Evolutionary conservation across 2,888 invertebrate species (phyloP), one percentile per base, ranked within the genome.

Genomic region (Campoletis raptor): DNA sequence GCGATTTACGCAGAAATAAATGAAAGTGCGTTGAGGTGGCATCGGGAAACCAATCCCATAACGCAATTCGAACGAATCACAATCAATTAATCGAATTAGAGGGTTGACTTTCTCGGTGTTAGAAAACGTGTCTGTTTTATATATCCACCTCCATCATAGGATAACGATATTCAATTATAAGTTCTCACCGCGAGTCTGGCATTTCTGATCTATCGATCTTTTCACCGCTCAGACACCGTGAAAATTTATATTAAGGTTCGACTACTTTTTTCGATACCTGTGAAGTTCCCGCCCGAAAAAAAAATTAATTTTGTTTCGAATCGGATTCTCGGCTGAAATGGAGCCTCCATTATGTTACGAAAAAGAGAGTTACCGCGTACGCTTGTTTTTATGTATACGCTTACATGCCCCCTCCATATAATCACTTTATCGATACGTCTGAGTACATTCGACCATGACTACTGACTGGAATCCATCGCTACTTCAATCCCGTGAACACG

Each of bases 381-480:
- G 48, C 57, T 45, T 81, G 37, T 48, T 45, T 70, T 67, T 37
- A 37, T 52, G 15, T 21, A 40, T 18, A 70, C 72, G 37, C 72
- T 61, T 64, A 30, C 24, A 64, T 81, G 66, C 69, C 73, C 77
- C 74, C 30, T 61, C 70, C 69, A 77, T 42, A 21, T n/a, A 9
- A 42, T 45, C n/a, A 52, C 7, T 81, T 52, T 48, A 64, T 37
- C 52, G 83, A 48, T 57, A 74, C 73, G 83, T 83, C 83, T 67
- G 83, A 83, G 61, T 73, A 83, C 81, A 78, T 61, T 83, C 83
- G 81, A 69, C 81, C 83, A 83, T 81, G 66, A 83, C 83, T 81
- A 86, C 81, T 81, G 67, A 83, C 83, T 72, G 77, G 42, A 73
- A 83, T 83, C 37, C 52, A 64, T 73, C 81, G 61, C 69, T 48